A percentile compares a stretch with the other conserved stretches of the same genome.
phyloP scores from a whole-genome alignment of 2,888 invertebrate genomes.

The Biston stratarius region DNA sequence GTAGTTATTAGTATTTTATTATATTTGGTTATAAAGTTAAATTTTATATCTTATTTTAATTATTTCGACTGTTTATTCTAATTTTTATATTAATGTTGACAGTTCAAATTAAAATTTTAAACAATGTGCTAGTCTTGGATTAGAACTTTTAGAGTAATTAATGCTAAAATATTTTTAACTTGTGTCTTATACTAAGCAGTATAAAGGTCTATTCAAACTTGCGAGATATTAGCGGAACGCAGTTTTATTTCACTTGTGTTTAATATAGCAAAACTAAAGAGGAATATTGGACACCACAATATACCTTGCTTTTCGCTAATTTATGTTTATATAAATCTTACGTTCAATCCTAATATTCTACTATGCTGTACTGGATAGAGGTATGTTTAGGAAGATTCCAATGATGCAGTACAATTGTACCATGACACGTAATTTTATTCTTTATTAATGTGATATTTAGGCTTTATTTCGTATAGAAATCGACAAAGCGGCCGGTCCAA shows the following conservation, averaged over 20 bases:
- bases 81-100: constrained; percentile 1
- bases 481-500: background rate
- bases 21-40: background rate
- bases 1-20: background rate
- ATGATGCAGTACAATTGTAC: background rate
- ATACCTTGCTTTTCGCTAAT: too few relatives aligned
- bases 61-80: background rate
- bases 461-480: background rate
- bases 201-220: background rate
- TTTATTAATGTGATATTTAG: background rate
- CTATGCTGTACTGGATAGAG: too few relatives aligned
- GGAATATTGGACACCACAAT: too few relatives aligned
- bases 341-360: background rate
- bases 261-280: background rate
- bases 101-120: background rate
- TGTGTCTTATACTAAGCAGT: background rate
- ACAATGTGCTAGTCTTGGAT: background rate
- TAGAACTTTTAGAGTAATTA: background rate
- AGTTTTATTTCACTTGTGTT: background rate
- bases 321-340: too few relatives aligned
- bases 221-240: background rate
- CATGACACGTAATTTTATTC: background rate
- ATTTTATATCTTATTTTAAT: background rate
- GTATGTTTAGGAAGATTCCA: too few relatives aligned
- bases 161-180: background rate